Evolutionary conservation across 2,888 invertebrate species (phyloP), one percentile per base, ranked within the genome.

Genomic region (Brachylomia viminalis): DNA sequence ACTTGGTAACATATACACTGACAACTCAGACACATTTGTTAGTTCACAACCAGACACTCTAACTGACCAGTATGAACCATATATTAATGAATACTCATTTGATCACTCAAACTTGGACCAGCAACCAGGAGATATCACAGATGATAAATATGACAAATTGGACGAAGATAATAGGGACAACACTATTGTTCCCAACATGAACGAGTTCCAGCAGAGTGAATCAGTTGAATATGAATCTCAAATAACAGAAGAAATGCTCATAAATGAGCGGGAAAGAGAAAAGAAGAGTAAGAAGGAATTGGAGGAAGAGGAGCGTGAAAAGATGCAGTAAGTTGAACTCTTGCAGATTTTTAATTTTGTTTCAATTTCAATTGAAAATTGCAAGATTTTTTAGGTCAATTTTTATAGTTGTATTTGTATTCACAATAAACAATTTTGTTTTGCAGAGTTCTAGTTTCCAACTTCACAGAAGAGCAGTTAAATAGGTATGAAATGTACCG

Each of bases 401-500:
- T 33, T 38, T 74, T 17, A 45, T n/a, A 42, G 49, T 49, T 27
- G 8, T 52, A 6, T 23, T 13, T 20, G 2, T n/a, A 67, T 56
- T 54, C 15, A 56, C 54, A 56, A 58, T 74, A 33, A 64, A 45
- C 5, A 47, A 38, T 71, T 0, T 45, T 72, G 30, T 69, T 68
- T 83, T 75, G 67, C 92, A 99, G 99, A 95, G 99, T 99, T 54
- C 96, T 99, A 70, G 99, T 99, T 0, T 99, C 99, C 0, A 99
- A 99, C 94, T 99, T 99, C 90, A 99, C 99, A 0, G 99, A 99
- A 94, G 99, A 99, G 89, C 99, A 99, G 93, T 95, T 99, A 72
- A 99, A 99, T 93, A 97, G 99, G 86, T 99, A 99, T 96, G 99
- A 99, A 97, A 99, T 99, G 99, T 99, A 98, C 92, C 97, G 99